Base-by-base conservation (phyloP, 2,113 vertebrate species). In the Panurus biarmicus region DNA sequence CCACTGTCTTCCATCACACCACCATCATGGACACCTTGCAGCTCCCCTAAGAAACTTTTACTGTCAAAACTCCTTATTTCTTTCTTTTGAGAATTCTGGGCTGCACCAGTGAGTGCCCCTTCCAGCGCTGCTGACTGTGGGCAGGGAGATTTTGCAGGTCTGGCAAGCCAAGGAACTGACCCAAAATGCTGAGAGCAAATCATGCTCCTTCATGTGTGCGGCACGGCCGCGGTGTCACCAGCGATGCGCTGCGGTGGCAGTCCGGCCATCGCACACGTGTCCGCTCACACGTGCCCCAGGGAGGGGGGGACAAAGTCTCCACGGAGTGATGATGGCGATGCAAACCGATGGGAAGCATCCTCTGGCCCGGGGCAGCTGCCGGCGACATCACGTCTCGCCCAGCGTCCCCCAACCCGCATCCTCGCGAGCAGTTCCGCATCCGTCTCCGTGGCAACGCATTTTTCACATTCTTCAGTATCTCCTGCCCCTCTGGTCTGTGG, bases 361-460 rank as follows among this genome's bases (percentile, higher is more conserved):
- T 87, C 45, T 1, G 1, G 69, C 51, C 70, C 56, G 7, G 80
- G 80, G 54, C 53, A 61, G 72, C 51, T 5, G 16, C 83, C 1
- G 10, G 75, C 82, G 75, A 94, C 65, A 35, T 58, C 35, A 1
- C 9, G 1, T 50, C 83, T 90, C 31, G 0, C 71, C 94, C 90
- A 16, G 88, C 22, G 0, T 67, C 82, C 74, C 91, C 40, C 2
- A 67, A 1, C 70, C 90, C 16, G 0, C 6, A 10, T 78, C 82
- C 89, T 85, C 33, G 4, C 0, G 0, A 76, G 87, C 19, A 0
- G 48, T 12, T 87, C 74, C 25, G 76, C 72, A 92, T 95, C 76
- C 28, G 73, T 97, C 86, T 94, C 96, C 92, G 17, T 94, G 84
- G 94, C 94, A 97, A 96, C 92, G 9, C 58, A 1, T 58, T 78